Base-by-base conservation (phyloP, 1,140 invertebrate genomes). In the Macrobrachium rosenbergii region DNA sequence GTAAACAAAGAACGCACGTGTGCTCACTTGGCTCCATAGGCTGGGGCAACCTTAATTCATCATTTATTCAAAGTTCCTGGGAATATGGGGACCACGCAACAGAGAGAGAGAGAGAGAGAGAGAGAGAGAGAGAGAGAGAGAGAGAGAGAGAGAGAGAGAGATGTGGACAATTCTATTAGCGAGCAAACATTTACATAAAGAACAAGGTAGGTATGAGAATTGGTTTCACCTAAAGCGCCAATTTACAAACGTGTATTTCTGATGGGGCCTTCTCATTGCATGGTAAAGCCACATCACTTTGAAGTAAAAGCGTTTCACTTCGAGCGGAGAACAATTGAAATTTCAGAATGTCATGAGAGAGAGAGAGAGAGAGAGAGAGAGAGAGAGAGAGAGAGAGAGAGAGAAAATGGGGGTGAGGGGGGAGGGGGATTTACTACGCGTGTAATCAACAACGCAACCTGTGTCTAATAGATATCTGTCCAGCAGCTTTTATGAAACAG, bases 31-130 rank as follows among this genome's bases (percentile, higher is more conserved):
- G 28, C 28, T 1, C 28, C 28, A 37, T 37, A 37, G 28, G 28
- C 28, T 37, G 1, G 28, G 28, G 28, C 28, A 37, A 37, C 28
- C 28, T 37, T 37, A 37, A 37, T 37, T 37, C 28, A 37, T 37
- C 28, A 37, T 37, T 37, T 37, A 37, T 37, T 37, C 28, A 21
- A 21, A 5, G 21, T 16, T 60, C 16, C 21, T 12, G 37, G 76
- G 23, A 78, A 78, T 23, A 28, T 16, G 60, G 21, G 77, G 59
- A 58, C 16, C 43, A 58, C 45, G 43, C 6, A 79, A 79, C 45
- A 79, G 77, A 79, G 77, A 79, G 77, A 79, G 77, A 79, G 77
- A 79, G 77, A 79, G 77, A 60, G 77, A 79, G 77, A 79, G 77
- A 60, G 77, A 79, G 77, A 79, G 77, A 79, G 77, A 79, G 77